Percentiles rank a stretch among this genome's conserved stretches.
Evolutionary conservation across 2,797 vertebrate species (phyloP).

Genomic region (Sarcophilus harrisii): DNA sequence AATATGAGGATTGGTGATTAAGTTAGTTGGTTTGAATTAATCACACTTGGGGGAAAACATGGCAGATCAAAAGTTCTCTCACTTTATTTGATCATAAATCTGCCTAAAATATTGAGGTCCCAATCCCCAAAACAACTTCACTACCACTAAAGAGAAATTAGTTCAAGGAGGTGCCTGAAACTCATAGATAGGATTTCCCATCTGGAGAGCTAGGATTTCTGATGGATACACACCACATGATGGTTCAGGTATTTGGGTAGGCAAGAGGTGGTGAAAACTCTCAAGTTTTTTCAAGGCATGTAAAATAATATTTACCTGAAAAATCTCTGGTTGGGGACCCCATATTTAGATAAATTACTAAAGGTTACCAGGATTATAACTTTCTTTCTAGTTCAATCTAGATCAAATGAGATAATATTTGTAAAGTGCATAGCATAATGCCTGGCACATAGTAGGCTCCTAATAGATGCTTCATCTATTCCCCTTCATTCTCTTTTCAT

Average conservation of each 20-base stretch:
- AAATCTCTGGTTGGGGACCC: not conserved
- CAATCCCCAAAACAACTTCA: not conserved
- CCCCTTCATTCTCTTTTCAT: not conserved
- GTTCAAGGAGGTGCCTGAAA: not conserved
- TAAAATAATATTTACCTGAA: not conserved
- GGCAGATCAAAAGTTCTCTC: not conserved
- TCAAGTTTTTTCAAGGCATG: not conserved
- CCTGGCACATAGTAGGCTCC: not conserved
- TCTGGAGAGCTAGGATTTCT: not conserved
- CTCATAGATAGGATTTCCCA: not conserved
- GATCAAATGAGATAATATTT: not conserved
- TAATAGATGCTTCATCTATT: not conserved
- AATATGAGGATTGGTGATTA: not conserved
- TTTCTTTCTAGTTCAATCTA: not conserved
- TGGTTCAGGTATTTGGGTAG: not conserved
- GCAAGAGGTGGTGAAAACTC: not conserved
- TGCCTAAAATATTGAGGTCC: not conserved
- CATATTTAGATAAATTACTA: not conserved
- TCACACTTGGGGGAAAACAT: not conserved
- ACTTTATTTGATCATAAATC: not conserved
- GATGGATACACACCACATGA: not conserved
- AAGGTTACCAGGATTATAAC: not conserved
- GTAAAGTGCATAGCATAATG: not conserved
- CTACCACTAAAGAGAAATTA: not conserved
- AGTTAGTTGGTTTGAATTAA: not conserved